Percentiles rank a stretch among this genome's conserved stretches.
phyloP scores from a whole-genome alignment of 2,113 vertebrate genomes.

The Tretioscincus oriximinensis region DNA sequence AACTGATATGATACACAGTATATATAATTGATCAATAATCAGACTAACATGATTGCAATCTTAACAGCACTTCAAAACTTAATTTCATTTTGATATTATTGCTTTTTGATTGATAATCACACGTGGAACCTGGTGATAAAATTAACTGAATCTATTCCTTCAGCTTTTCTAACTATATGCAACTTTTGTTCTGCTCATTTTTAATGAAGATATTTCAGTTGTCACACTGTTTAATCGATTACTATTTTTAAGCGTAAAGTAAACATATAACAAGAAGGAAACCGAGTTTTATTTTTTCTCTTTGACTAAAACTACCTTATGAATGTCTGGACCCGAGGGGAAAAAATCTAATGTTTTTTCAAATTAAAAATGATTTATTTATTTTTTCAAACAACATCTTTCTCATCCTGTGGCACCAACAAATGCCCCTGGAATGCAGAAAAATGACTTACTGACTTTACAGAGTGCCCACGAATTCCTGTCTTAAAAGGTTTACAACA shows the following conservation, averaged over 20 bases:
- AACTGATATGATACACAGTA: too few species aligned
- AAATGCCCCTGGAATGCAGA: neutral
- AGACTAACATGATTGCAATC: too few species aligned
- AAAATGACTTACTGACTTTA: neutral
- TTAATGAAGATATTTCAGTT: constrained; percentile 6
- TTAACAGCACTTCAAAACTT: too few species aligned
- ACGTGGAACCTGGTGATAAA: neutral
- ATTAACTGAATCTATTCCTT: constrained; percentile 21
- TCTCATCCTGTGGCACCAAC: neutral
- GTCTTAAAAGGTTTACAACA: neutral
- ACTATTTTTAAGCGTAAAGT: constrained; percentile 23
- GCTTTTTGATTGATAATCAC: neutral
- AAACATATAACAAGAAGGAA: constrained; percentile 4
- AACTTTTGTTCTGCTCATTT: constrained; percentile 31
- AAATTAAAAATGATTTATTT: constrained; percentile 10
- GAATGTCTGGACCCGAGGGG: neutral
- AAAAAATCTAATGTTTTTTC: neutral
- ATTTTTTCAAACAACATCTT: neutral
- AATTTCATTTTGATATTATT: too few species aligned
- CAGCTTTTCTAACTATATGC: neutral
- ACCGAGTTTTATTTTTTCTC: neutral
- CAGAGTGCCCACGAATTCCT: neutral
- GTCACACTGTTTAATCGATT: constrained; percentile 19
- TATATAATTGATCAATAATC: neutral
- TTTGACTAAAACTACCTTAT: neutral